Conservation (phyloP, 2,888 invertebrate genomes). For the Acrobasis repandana region DNA sequence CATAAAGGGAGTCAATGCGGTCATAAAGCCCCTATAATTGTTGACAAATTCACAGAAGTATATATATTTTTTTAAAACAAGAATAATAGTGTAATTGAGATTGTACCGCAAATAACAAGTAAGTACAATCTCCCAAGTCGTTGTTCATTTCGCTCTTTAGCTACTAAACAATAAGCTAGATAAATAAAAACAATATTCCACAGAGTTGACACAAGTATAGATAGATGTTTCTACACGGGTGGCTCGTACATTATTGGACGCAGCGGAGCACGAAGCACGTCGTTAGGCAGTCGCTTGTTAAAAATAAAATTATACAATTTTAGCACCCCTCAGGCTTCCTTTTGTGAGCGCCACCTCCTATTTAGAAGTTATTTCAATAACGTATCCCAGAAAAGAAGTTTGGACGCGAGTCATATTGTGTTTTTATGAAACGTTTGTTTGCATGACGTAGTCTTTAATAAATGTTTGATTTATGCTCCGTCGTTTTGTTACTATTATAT, state of each 20-base stretch:
- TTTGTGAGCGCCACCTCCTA: conserved; percentile 37
- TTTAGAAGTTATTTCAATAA: conserved; percentile 22
- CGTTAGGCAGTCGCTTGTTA: conserved; percentile 63
- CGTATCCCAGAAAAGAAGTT: neutral
- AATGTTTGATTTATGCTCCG: too few relatives aligned
- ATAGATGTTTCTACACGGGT: conserved; percentile 35
- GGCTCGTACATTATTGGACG: conserved; percentile 61
- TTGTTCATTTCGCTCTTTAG: too few relatives aligned
- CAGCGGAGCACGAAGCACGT: conserved; percentile 62
- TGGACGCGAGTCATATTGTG: neutral
- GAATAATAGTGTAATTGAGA: too few relatives aligned
- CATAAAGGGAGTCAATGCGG: too few relatives aligned
- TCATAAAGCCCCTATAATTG: too few relatives aligned
- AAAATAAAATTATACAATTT: conserved; percentile 73
- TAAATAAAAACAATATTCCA: conserved; percentile 16
- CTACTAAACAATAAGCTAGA: neutral
- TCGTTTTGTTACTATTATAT: too few relatives aligned
- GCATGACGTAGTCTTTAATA: neutral
- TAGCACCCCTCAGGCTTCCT: conserved; percentile 47
- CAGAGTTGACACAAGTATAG: conserved; percentile 3
- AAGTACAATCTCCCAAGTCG: too few relatives aligned
- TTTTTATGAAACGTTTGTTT: neutral
- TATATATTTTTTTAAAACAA: too few relatives aligned
- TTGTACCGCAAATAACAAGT: too few relatives aligned
- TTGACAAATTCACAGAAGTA: too few relatives aligned